Conservation (phyloP, 2,797 vertebrate species). For the Spatula clypeata region DNA sequence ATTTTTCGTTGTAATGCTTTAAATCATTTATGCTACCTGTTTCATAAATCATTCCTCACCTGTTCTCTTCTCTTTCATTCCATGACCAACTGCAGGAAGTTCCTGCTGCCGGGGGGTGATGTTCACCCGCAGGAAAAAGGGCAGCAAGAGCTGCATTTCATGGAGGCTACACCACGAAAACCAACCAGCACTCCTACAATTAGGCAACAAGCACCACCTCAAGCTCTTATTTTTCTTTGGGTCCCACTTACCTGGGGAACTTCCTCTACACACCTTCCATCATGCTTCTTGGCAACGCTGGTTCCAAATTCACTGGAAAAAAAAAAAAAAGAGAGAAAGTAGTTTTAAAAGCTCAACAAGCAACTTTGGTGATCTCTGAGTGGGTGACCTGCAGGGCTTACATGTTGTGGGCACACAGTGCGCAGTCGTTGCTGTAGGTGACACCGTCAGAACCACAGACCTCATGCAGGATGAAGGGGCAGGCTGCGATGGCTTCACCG, state of each 20-base stretch:
- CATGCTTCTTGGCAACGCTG: constrained; percentile 42
- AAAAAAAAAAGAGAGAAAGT: not conserved
- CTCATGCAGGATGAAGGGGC: constrained; percentile 40
- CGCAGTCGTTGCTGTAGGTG: constrained; percentile 67
- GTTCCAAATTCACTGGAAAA: not conserved
- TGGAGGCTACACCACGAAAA: not conserved
- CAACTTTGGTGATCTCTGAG: rapidly evolving
- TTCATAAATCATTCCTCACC: constrained; percentile 12
- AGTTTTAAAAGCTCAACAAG: not conserved
- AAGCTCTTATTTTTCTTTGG: not conserved
- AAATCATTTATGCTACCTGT: not conserved
- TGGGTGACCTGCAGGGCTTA: not conserved
- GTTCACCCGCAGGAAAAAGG: not conserved
- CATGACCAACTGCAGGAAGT: not conserved
- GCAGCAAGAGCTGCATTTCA: not conserved
- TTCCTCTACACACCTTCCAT: not conserved
- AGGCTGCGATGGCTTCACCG: not conserved
- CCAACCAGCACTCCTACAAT: not conserved
- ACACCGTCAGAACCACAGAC: constrained; percentile 21
- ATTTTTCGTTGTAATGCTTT: not conserved
- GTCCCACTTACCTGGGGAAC: constrained; percentile 4
- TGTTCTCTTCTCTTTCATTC: not conserved
- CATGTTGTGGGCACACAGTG: constrained; percentile 62
- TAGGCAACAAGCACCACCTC: not conserved
- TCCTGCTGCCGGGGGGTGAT: not conserved